Conservation (phyloP, 2,113 vertebrate species). For the Tychaedon coryphoeus region DNA sequence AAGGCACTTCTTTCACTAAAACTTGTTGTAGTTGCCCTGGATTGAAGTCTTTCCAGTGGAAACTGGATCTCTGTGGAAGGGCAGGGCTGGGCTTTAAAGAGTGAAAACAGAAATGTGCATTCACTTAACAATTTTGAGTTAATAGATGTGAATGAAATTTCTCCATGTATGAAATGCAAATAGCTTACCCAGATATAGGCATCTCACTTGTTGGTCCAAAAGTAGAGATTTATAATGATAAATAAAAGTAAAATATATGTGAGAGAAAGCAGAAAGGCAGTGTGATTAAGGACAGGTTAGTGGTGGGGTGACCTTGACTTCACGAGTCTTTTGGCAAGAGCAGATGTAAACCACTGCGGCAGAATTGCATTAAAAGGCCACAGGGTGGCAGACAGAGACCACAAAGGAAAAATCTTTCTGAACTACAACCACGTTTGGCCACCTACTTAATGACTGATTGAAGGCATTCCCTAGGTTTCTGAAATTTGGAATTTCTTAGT, state of each 20-base stretch:
- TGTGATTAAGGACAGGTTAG: neutral
- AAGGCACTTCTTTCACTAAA: neutral
- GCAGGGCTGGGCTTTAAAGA: neutral
- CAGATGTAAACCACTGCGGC: rapidly evolving
- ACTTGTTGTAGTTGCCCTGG: neutral
- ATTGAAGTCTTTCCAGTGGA: neutral
- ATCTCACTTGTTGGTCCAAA: neutral
- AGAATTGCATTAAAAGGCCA: neutral
- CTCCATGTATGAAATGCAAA: neutral
- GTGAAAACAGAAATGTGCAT: neutral
- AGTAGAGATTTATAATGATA: neutral
- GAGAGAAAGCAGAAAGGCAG: neutral
- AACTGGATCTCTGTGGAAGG: neutral
- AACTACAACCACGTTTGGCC: rapidly evolving
- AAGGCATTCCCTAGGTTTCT: neutral
- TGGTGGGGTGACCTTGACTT: neutral
- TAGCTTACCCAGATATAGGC: neutral
- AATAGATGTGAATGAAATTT: neutral
- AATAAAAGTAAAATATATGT: neutral
- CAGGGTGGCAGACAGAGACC: neutral
- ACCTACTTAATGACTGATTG: rapidly evolving
- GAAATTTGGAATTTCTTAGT: neutral
- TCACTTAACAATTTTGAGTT: neutral
- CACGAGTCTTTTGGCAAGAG: neutral
- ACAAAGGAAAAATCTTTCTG: neutral